Percentiles rank a stretch among this genome's conserved stretches.
phyloP scores from a whole-genome alignment of 2,113 vertebrate species.

The Salvelinus sp. region DNA sequence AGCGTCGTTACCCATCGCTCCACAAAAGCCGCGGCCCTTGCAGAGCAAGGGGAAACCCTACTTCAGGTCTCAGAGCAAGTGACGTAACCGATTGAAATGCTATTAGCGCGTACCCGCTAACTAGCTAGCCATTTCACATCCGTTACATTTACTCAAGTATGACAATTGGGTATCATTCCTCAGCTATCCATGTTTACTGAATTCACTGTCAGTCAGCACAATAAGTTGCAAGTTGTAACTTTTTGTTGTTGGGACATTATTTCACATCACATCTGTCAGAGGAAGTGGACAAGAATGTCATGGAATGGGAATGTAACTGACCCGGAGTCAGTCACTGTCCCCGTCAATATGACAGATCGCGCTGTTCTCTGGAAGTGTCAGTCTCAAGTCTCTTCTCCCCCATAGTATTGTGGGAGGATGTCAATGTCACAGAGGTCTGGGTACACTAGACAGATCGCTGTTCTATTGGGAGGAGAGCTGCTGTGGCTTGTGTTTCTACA shows the following conservation, averaged over 20 bases:
- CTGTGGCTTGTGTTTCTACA: slow-evolving; percentile 39
- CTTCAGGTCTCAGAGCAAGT: too few relatives aligned
- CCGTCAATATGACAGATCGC: slow-evolving; percentile 27
- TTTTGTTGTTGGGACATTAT: slow-evolving; percentile 6
- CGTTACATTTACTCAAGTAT: too few relatives aligned
- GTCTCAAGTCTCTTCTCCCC: slow-evolving; percentile 9
- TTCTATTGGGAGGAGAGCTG: slow-evolving; percentile 15
- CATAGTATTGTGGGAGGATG: slow-evolving; percentile 11
- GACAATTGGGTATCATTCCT: neutral
- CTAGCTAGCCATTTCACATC: too few relatives aligned
- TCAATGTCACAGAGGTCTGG: slow-evolving; percentile 26
- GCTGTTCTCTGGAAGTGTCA: slow-evolving; percentile 36
- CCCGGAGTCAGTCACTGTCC: slow-evolving; percentile 37
- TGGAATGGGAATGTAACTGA: slow-evolving; percentile 10
- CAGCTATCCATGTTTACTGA: slow-evolving; percentile 6
- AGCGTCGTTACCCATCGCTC: too few relatives aligned
- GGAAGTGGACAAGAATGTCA: slow-evolving; percentile 10
- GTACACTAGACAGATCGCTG: slow-evolving; percentile 35
- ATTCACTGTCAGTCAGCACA: slow-evolving; percentile 20
- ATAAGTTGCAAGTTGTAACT: slow-evolving; percentile 12
- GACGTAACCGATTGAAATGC: too few relatives aligned
- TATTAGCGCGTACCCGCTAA: too few relatives aligned
- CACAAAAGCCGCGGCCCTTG: too few relatives aligned
- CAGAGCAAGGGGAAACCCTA: too few relatives aligned
- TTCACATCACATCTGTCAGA: slow-evolving; percentile 18